These are phyloP conservation scores for Halcyon malimbica DNA, from an alignment of 2,113 vertebrate genomes.

Conservation along the genomic window DNA sequence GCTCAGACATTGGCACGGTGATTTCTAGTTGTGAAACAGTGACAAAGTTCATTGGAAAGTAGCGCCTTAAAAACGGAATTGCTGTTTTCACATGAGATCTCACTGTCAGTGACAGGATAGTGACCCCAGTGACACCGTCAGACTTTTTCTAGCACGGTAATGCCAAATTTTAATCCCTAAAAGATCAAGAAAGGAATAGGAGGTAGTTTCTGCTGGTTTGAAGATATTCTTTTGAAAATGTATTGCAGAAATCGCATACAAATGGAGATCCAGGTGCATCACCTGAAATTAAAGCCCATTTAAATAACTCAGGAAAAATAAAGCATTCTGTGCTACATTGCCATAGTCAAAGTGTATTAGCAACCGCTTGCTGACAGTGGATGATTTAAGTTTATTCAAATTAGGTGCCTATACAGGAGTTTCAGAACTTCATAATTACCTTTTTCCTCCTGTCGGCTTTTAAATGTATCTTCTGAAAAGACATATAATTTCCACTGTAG, in stretches of 20 bases:
- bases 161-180: not conserved
- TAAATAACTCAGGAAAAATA: not conserved
- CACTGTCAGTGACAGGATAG: not conserved
- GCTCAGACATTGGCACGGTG: not conserved
- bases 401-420: not conserved
- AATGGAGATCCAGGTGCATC: not conserved
- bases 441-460: not conserved
- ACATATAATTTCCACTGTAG: conserved; percentile 41
- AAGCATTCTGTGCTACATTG: not conserved
- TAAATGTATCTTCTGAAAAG: conserved; percentile 44
- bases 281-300: not conserved
- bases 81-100: not conserved
- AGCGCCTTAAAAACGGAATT: not conserved
- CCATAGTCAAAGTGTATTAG: not conserved
- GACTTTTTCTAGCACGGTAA: not conserved
- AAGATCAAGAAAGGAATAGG: not conserved
- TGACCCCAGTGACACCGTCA: not conserved
- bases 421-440: not conserved
- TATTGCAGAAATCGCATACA: not conserved
- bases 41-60: not conserved
- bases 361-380: not conserved
- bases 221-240: not conserved
- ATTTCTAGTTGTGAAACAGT: not conserved
- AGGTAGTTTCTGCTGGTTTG: not conserved
- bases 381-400: not conserved